Evolutionary conservation across 2,888 invertebrate genomes (phyloP).

Genomic region (Entomobrya proxima): DNA sequence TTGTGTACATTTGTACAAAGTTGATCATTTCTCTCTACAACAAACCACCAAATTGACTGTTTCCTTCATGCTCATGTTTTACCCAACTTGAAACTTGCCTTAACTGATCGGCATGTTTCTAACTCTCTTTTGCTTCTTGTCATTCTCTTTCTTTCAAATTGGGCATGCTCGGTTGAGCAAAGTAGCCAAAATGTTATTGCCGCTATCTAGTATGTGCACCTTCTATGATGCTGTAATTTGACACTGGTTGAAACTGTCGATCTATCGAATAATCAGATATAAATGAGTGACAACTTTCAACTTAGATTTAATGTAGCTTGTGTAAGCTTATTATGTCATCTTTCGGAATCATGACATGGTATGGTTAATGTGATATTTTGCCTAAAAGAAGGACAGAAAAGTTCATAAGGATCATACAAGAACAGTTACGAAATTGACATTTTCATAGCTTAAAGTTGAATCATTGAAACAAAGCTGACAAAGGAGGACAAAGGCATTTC

Average conservation of each 20-base stretch:
- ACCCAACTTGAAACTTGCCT: not conserved
- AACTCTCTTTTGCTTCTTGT: conserved; percentile 25
- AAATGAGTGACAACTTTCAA: too few relatives aligned
- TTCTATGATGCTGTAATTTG: too few relatives aligned
- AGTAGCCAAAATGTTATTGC: not conserved
- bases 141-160: conserved; percentile 47
- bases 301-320: too few relatives aligned
- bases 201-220: not conserved
- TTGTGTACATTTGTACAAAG: not conserved
- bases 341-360: too few relatives aligned
- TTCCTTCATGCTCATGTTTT: conserved; percentile 19
- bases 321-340: too few relatives aligned
- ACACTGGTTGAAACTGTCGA: too few relatives aligned
- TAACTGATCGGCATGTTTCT: conserved; percentile 26
- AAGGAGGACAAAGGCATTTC: conserved; percentile 12
- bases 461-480: conserved; percentile 15
- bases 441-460: too few relatives aligned
- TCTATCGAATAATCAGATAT: too few relatives aligned
- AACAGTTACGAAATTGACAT: too few relatives aligned
- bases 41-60: conserved; percentile 10
- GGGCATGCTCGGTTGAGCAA: conserved; percentile 22
- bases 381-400: too few relatives aligned
- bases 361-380: too few relatives aligned
- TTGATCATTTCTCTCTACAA: not conserved
- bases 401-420: too few relatives aligned